Base-by-base conservation (phyloP, 2,888 invertebrate species). In the Gonocerus acuteangulatus region DNA sequence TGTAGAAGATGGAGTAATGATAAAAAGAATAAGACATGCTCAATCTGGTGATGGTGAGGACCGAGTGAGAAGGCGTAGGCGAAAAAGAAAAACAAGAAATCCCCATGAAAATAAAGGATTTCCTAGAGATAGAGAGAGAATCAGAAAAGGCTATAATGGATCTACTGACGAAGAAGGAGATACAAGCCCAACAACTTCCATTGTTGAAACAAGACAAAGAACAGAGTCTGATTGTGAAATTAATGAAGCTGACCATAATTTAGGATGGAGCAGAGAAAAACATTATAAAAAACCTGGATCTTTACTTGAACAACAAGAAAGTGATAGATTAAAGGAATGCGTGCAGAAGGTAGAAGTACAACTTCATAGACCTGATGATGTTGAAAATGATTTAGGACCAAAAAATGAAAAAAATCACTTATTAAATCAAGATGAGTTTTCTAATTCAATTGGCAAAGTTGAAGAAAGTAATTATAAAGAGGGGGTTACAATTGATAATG, bases 1-100 rank as follows among this genome's bases (percentile, higher is more conserved):
- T 16, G 65, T 73, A 32, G 73, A 71, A 57, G 70, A 70, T 45
- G 70, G 70, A 61, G 65, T 70, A 9, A 60, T 78, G 77, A 70
- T 67, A 57, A 66, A 66, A 47, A 63, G 65, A 42, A 63, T 65
- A 34, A 62, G 61, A 52, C 62, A 54, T 44, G 48, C 60, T 19
- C 65, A 58, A 59, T 61, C 57, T 52, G 52, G 45, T 16, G 62
- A 54, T 36, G 61, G 58, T 34, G 60, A 65, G 61, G 67, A 54
- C 62, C 67, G 58, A 65, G 60, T 56, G 59, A 66, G 60, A 60
- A 52, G 60, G 48, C 64, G 63, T 23, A 54, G 65, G 51, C 60
- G 67, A 60, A 63, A 60, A 56, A 49, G 51, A 45, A 68, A 61
- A 67, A 56, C 61, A 59, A 66, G 44, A n/a, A 19, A 57, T 45